Evolutionary conservation across 2,797 vertebrate genomes (phyloP).

Genomic region (Champsocephalus esox): DNA sequence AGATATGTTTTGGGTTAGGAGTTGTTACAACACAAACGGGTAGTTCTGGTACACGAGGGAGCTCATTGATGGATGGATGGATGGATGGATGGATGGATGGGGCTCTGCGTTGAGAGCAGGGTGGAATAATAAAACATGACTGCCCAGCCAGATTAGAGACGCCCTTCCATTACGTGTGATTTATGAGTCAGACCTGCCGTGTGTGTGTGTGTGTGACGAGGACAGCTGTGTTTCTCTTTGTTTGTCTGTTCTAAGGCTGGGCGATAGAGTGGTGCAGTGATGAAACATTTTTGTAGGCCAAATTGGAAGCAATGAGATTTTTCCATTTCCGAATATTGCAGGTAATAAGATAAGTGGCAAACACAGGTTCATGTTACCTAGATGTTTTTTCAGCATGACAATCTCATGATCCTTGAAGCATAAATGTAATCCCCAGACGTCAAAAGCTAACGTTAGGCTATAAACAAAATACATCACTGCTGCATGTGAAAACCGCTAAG

Average conservation of each 20-base stretch:
- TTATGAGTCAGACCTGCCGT: constrained; percentile 61
- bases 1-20: constrained; percentile 11
- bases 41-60: neutral
- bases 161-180: constrained; percentile 56
- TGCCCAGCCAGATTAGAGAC: constrained; percentile 44
- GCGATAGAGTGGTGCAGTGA: too few species aligned
- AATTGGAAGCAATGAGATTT: too few species aligned
- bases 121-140: constrained; percentile 49
- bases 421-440: too few species aligned
- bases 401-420: too few species aligned
- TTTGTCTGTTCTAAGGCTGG: neutral
- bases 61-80: constrained; percentile 19
- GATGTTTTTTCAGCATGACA: too few species aligned
- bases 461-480: too few species aligned
- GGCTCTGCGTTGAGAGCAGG: constrained; percentile 28
- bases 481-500: too few species aligned
- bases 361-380: too few species aligned
- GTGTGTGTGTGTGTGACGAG: constrained; percentile 41
- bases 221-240: constrained; percentile 46
- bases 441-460: too few species aligned
- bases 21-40: constrained; percentile 9
- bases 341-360: too few species aligned
- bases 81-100: constrained; percentile 31
- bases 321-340: too few species aligned
- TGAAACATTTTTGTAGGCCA: too few species aligned